Evolutionary conservation across 2,797 vertebrate species (phyloP).

Genomic region (Peromyscus attwateri): DNA sequence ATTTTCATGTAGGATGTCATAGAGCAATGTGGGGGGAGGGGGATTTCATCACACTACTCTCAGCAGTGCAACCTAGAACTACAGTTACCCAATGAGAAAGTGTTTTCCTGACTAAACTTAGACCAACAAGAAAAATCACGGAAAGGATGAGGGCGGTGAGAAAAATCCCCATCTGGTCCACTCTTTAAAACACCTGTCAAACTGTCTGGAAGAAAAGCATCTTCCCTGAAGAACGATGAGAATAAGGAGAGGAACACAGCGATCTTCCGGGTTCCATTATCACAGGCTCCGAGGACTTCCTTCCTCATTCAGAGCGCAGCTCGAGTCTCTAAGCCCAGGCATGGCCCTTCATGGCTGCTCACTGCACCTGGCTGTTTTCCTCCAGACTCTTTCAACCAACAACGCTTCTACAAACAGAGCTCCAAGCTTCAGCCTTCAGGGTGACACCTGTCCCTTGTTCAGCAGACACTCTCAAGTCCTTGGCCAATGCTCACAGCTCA

Average conservation of each 20-base stretch:
- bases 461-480: neutral
- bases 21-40: neutral
- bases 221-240: neutral
- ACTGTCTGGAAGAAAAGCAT: neutral
- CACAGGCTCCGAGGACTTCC: neutral
- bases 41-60: too few relatives aligned
- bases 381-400: neutral
- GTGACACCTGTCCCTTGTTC: neutral
- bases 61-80: neutral
- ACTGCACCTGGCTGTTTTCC: neutral
- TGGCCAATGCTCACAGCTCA: neutral
- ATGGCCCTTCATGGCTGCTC: neutral
- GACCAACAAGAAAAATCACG: neutral
- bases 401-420: neutral
- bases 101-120: neutral
- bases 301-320: neutral
- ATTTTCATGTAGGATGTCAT: neutral
- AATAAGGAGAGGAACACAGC: neutral
- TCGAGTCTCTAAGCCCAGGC: neutral
- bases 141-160: neutral
- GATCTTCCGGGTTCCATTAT: neutral
- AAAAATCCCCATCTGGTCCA: neutral
- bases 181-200: neutral
- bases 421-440: neutral
- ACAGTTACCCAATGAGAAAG: neutral